Base-by-base conservation (phyloP, 2,888 invertebrate genomes). In the Drosophila cognata region DNA sequence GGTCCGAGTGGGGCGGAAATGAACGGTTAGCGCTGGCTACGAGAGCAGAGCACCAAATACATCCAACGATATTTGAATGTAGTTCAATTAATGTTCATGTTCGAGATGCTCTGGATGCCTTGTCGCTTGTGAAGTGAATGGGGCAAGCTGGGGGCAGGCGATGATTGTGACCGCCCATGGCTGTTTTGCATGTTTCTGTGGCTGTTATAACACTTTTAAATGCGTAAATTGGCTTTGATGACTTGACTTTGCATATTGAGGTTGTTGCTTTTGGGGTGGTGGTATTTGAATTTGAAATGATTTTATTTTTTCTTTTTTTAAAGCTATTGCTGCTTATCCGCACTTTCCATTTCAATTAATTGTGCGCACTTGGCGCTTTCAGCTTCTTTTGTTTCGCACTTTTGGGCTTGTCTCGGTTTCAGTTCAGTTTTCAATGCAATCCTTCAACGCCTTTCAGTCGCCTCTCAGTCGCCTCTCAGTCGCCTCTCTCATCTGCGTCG, bases 331-430 rank as follows among this genome's bases (percentile, higher is more conserved):
- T 64, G 62, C 60, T 76, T 84, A 71, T 51, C 51, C 69, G 71
- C 43, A 69, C 69, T 85, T 84, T 84, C 90, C 79, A 74, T 84
- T 89, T 84, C 90, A 85, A 85, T 85, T 88, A 89, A 85, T 85
- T 77, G 88, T 68, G 78, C 79, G 82, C 77, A 78, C 77, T 81
- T 81, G 77, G 63, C 56, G 61, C 61, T 77, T 59, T 78, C 55
- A 65, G 52, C 56, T 38, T 58, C 57, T 63, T 67, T 67, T 74
- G 68, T 60, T 56, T 68, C 18, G 53, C 55, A 60, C 56, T 78
- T 66, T 41, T 59, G 73, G 73, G 79, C 74, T 67, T 67, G 74
- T 41, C 60, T 61, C 58, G 8, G 10, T 6, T 57, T 43, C 43
- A 43, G 57, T 57, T 53, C 33, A 25, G 33, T 53, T 53, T 52